Evolutionary conservation across 2,797 vertebrate genomes (phyloP).

Genomic region (Morelia viridis): DNA sequence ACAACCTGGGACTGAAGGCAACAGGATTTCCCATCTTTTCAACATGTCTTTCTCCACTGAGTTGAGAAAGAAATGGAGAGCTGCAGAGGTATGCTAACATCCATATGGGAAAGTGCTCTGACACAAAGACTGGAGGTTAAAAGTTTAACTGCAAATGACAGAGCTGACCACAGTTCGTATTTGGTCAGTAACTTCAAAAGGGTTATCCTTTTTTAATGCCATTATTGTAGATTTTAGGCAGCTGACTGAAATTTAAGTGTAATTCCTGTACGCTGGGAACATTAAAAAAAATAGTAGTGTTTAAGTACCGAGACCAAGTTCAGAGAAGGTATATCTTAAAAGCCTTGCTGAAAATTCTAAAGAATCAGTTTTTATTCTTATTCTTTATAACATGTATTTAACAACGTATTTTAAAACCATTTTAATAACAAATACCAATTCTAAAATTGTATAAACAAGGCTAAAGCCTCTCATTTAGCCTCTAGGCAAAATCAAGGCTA

Average conservation of each 20-base stretch:
- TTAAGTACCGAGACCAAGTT: background rate
- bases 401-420: slow-evolving; percentile 36
- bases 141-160: slow-evolving; percentile 74
- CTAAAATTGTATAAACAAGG: slow-evolving; percentile 25
- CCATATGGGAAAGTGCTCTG: slow-evolving; percentile 68
- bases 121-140: slow-evolving; percentile 75
- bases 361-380: background rate
- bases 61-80: slow-evolving; percentile 16
- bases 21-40: slow-evolving; percentile 48
- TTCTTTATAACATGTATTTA: background rate
- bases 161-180: slow-evolving; percentile 64
- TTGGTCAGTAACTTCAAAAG: slow-evolving; percentile 75
- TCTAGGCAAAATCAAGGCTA: background rate
- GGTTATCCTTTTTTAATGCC: slow-evolving; percentile 64
- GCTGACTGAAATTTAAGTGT: slow-evolving; percentile 70
- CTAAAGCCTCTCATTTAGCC: background rate
- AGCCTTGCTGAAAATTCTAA: background rate
- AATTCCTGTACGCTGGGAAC: slow-evolving; percentile 64
- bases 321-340: background rate
- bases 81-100: slow-evolving; percentile 52
- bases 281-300: slow-evolving; percentile 28
- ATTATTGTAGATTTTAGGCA: slow-evolving; percentile 62
- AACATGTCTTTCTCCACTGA: slow-evolving; percentile 47
- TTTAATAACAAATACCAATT: background rate
- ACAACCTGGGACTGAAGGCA: slow-evolving; percentile 31